Percentiles rank a stretch among this genome's conserved stretches.
phyloP scores from a whole-genome alignment of 1,140 invertebrate species.

The Catajapyx aquilonaris region DNA sequence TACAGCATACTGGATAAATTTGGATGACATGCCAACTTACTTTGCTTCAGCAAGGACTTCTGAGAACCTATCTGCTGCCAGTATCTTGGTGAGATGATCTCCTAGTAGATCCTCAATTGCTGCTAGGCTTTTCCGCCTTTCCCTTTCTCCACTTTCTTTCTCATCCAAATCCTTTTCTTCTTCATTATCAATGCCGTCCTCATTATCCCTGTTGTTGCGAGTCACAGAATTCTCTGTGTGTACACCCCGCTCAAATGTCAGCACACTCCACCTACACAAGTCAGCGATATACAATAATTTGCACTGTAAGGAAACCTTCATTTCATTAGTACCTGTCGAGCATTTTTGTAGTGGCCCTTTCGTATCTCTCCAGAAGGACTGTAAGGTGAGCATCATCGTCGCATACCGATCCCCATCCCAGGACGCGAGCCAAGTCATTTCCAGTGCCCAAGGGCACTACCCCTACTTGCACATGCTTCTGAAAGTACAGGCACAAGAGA shows the following conservation, averaged over 20 bases:
- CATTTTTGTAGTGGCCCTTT: conserved; percentile 88
- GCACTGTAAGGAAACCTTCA: too few species aligned
- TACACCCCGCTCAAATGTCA: too few species aligned
- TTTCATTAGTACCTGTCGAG: conserved; percentile 54
- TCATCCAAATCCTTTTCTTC: too few species aligned
- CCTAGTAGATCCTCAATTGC: conserved; percentile 60
- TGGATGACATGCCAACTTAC: too few species aligned
- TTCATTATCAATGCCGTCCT: too few species aligned
- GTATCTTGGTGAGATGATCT: conserved; percentile 61
- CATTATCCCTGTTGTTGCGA: too few species aligned
- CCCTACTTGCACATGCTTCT: conserved; percentile 79
- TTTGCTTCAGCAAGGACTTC: conserved; percentile 53
- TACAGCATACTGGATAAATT: conserved; percentile 5
- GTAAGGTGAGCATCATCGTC: conserved; percentile 86
- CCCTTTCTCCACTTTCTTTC: too few species aligned
- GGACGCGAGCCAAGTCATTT: conserved; percentile 79
- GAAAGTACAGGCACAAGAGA: conserved; percentile 8
- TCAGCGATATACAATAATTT: too few species aligned
- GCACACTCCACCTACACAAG: too few species aligned
- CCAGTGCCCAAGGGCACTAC: conserved; percentile 86
- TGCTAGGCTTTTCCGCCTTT: conserved; percentile 15
- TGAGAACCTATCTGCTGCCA: conserved; percentile 61
- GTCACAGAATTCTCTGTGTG: too few species aligned
- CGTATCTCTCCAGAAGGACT: conserved; percentile 76
- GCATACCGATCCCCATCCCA: conserved; percentile 90